Evolutionary conservation across 2,888 invertebrate species (phyloP).

Genomic region (Drosophila colorata): DNA sequence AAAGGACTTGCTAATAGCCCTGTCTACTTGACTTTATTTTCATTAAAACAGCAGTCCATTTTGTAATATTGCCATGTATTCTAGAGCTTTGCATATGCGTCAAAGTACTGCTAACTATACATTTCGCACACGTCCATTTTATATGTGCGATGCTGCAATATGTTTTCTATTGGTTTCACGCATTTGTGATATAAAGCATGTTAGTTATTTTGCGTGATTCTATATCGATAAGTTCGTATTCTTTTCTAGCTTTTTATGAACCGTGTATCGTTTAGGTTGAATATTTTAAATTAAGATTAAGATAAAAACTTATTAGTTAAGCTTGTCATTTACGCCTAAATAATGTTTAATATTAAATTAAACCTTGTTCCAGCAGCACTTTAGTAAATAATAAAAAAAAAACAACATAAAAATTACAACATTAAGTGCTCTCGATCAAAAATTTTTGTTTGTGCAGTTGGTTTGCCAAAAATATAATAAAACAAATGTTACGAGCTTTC

Average conservation of each 20-base stretch:
- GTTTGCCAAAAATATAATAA: conserved; percentile 20
- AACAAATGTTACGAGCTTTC: conserved; percentile 22
- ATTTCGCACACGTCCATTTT: conserved; percentile 60
- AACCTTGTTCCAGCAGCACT: conserved; percentile 71
- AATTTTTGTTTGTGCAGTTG: conserved; percentile 38
- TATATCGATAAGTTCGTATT: conserved; percentile 68
- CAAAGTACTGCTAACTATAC: conserved; percentile 70
- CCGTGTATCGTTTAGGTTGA: conserved; percentile 58
- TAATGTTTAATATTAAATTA: conserved; percentile 73
- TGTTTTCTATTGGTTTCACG: conserved; percentile 41
- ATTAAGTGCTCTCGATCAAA: conserved; percentile 49
- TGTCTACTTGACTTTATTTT: conserved; percentile 51
- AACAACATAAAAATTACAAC: conserved; percentile 76
- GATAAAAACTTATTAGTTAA: conserved; percentile 76
- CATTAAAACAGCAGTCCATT: conserved; percentile 61
- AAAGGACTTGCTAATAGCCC: conserved; percentile 47
- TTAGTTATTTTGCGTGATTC: conserved; percentile 67
- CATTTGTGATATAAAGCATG: conserved; percentile 54
- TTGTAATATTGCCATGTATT: conserved; percentile 59
- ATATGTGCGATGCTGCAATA: conserved; percentile 47
- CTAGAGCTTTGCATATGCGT: conserved; percentile 63
- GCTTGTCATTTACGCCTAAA: conserved; percentile 80
- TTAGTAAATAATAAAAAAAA: conserved; percentile 75
- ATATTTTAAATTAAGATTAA: conserved; percentile 74
- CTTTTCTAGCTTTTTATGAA: conserved; percentile 52